phyloP scores from a whole-genome alignment of 2,888 invertebrate species.

The Ernsta delagoae region DNA sequence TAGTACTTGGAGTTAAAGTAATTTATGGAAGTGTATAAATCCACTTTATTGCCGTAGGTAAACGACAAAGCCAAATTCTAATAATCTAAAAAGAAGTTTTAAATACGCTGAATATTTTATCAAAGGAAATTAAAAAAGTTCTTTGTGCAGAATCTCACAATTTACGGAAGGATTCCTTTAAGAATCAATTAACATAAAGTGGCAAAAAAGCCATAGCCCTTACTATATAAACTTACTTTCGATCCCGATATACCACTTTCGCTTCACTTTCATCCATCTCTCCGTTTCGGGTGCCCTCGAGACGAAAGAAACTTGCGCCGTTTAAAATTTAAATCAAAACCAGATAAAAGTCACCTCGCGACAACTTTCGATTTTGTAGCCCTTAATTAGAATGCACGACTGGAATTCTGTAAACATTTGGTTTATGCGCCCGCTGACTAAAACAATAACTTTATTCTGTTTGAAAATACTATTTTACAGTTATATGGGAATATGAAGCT shows the following conservation, averaged over 20 bases:
- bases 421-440: background rate
- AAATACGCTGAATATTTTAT: background rate
- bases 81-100: no score
- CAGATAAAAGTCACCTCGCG: slow-evolving; percentile 31
- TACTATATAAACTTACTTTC: slow-evolving; percentile 38
- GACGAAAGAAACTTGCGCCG: slow-evolving; percentile 35
- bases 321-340: slow-evolving; percentile 38
- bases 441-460: background rate
- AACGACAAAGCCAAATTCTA: no score
- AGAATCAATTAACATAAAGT: background rate
- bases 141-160: no score
- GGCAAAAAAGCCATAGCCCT: slow-evolving; percentile 6
- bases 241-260: slow-evolving; percentile 50
- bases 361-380: slow-evolving; percentile 50
- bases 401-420: slow-evolving; percentile 21
- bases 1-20: no score
- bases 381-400: slow-evolving; percentile 46
- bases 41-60: no score
- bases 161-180: background rate
- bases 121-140: no score
- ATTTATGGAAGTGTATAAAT: no score
- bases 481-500: no score
- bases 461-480: background rate
- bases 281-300: slow-evolving; percentile 26
- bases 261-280: slow-evolving; percentile 45